A percentile compares a stretch with the other conserved stretches of the same genome.
Evolutionary conservation across 2,797 vertebrate genomes (phyloP).

Genomic region (Siniperca undulata): DNA sequence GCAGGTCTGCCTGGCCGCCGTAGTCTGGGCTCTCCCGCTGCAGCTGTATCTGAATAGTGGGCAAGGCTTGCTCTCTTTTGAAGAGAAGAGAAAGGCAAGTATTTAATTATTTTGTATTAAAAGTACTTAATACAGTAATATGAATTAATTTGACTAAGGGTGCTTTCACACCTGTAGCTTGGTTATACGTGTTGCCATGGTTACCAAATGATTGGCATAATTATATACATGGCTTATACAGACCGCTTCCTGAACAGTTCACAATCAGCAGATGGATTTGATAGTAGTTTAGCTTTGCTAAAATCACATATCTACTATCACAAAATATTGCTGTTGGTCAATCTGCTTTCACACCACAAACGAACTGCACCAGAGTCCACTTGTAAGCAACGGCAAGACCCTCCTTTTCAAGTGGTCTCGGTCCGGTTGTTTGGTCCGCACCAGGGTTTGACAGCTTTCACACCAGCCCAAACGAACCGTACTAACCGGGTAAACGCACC

Average conservation of each 20-base stretch:
- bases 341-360: background rate
- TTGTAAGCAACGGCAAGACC: background rate
- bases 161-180: background rate
- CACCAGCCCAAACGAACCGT: background rate
- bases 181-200: background rate
- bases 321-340: background rate
- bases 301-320: background rate
- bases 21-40: constrained; percentile 94
- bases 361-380: no score
- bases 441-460: background rate
- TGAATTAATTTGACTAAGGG: background rate
- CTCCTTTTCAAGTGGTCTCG: background rate
- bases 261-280: background rate
- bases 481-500: background rate
- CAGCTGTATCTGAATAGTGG: constrained; percentile 97
- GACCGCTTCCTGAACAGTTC: background rate
- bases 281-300: background rate
- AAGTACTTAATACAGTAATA: background rate
- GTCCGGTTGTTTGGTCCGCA: no score
- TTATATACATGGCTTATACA: background rate
- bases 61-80: constrained; percentile 93
- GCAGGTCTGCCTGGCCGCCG: constrained; percentile 88
- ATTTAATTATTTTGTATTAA: background rate
- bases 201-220: background rate
- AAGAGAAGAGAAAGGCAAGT: constrained; percentile 11